These are phyloP conservation scores for Aphelenchoides bicaudatus DNA, from an alignment of 2,888 invertebrate genomes.

Conservation along the genomic window DNA sequence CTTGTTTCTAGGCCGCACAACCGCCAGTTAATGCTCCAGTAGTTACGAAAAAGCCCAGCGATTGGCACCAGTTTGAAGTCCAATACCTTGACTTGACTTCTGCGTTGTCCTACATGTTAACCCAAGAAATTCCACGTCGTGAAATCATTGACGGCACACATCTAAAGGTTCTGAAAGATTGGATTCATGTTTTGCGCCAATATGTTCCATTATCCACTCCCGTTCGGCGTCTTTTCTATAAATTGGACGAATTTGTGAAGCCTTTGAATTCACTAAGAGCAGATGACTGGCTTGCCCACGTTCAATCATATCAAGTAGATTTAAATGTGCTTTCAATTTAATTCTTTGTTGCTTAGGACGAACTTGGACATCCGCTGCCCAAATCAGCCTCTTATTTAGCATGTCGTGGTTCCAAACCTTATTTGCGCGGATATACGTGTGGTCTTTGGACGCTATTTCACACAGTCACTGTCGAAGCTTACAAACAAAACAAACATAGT, in stretches of 20 bases:
- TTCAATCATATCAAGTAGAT: conserved; percentile 60
- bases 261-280: conserved; percentile 57
- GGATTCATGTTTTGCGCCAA: conserved; percentile 70
- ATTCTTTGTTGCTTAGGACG: conserved; percentile 34
- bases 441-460: conserved; percentile 85
- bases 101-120: conserved; percentile 76
- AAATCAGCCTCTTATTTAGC: conserved; percentile 68
- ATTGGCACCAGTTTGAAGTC: conserved; percentile 62
- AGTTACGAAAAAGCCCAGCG: background rate
- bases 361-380: conserved; percentile 56
- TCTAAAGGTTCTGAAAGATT: conserved; percentile 73
- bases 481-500: conserved; percentile 61
- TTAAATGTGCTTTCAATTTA: no score
- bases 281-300: conserved; percentile 61
- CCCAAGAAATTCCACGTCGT: conserved; percentile 75
- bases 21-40: conserved; percentile 8
- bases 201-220: conserved; percentile 76
- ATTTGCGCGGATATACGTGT: conserved; percentile 83
- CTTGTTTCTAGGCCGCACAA: conserved; percentile 9
- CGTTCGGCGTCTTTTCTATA: conserved; percentile 70
- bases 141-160: conserved; percentile 72
- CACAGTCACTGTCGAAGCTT: conserved; percentile 77
- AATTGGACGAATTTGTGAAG: conserved; percentile 66
- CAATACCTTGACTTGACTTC: conserved; percentile 84
- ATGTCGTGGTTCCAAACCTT: conserved; percentile 75